Percentiles rank a stretch among this genome's conserved stretches.
Evolutionary conservation across 2,888 invertebrate species (phyloP).

Genomic region (Sphaerophoria taeniata): DNA sequence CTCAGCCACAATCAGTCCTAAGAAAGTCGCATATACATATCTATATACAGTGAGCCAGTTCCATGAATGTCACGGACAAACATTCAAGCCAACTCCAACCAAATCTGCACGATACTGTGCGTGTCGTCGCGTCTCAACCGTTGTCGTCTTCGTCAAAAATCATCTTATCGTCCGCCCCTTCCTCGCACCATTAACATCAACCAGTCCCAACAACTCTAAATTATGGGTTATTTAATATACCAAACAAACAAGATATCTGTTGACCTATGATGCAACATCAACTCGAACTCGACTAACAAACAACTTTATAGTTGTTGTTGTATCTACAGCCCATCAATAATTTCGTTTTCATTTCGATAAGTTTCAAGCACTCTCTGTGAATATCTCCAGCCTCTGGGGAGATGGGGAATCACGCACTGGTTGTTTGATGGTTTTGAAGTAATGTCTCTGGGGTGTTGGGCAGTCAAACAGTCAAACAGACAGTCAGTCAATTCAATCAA

Average conservation of each 20-base stretch:
- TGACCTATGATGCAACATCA: conserved; percentile 69
- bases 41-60: conserved; percentile 7
- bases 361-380: conserved; percentile 26
- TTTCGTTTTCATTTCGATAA: conserved; percentile 45
- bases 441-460: conserved; percentile 40
- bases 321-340: conserved; percentile 35
- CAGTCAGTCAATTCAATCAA: conserved; percentile 46
- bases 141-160: neutral
- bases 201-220: conserved; percentile 24
- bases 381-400: conserved; percentile 1
- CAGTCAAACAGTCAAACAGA: conserved; percentile 23
- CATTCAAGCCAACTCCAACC: neutral
- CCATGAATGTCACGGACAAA: conserved; percentile 65
- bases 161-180: neutral
- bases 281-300: neutral
- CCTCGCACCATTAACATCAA: neutral
- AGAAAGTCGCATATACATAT: conserved; percentile 58
- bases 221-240: conserved; percentile 54
- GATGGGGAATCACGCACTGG: conserved; percentile 29
- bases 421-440: neutral
- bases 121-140: neutral
- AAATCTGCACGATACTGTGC: neutral
- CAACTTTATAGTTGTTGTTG: conserved; percentile 26
- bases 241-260: conserved; percentile 66
- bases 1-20: conserved; percentile 3